Base-by-base conservation (phyloP, 2,113 vertebrate species). In the Thunnus maccoyii region DNA sequence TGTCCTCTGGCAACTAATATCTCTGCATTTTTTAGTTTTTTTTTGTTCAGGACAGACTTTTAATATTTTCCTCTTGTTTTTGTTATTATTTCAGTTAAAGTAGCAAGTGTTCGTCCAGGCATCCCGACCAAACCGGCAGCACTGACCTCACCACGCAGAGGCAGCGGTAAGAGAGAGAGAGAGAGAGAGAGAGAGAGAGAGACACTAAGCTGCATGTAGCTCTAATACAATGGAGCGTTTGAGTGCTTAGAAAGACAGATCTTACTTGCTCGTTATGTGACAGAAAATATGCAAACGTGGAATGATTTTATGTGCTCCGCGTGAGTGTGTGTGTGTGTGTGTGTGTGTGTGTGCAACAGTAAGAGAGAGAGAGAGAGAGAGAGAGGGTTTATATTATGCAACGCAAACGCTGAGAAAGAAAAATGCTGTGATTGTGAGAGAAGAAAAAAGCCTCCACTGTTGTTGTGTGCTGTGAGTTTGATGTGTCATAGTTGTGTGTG, bases 341-440 rank as follows among this genome's bases (percentile, higher is more conserved):
- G 30, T 18, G 50, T 55, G 72, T 27, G 25, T 44, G 60, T 46
- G 56, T 55, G 57, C 1, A 5, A 17, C 56, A 44, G 62, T 50
- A 27, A 63, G 0, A 52, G 41, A 11, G 62, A 36, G 36, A 9
- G 36, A 9, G 36, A 9, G 27, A 2, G 1, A 8, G 12, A 16
- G 8, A 3, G 2, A 5, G n/a, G 56, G 18, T 22, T 56, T 63
- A 5, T 56, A 36, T 83, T 62, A 62, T 79, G 76, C 86, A 72
- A 67, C 27, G 3, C 30, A 50, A 68, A 68, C 54, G 18, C n/a
- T 83, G 73, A 63, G 62, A 72, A 74, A 83, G 83, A 64, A 81
- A 89, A 84, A 85, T 68, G 83, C 80, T 25, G 60, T 5, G 48
- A 86, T 91, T 90, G 91, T 92, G 69, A 63, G 12, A 56, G 72